Evolutionary conservation across 2,888 invertebrate species (phyloP), one percentile per base, ranked within the genome.

Genomic region (Agapostemon virescens): DNA sequence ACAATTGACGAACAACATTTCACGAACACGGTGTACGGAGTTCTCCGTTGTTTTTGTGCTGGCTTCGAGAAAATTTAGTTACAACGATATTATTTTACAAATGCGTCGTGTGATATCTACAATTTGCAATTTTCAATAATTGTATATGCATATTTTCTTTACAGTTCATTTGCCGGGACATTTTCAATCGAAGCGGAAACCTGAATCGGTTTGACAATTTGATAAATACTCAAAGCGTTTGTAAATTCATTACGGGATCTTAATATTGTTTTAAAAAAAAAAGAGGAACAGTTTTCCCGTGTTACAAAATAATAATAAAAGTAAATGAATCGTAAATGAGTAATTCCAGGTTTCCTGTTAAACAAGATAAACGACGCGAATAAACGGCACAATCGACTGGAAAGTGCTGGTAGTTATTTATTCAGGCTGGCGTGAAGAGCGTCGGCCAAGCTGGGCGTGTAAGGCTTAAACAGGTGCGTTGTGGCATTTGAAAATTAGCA

Each of bases 401-500:
- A 63, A 42, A 71, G 36, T 13, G 36, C 23, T 2, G 45, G 36
- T 13, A 45, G 42, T 61, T 71, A 71, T 71, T 80, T 79, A 73
- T 66, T 66, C 79, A 73, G 64, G 40, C 66, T 66, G 45, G 36
- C 40, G 70, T 6, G 42, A 71, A 17, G 55, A 45, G 33, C 40
- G 68, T 20, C 26, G n/a, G 49, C 58, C 26, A 49, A 66, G 64
- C 38, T 36, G 52, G 38, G 30, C 42, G 72, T 20, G 55, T 40
- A 58, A 66, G 66, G 55, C 66, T 42, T 45, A 73, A 58, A n/a
- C 45, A 9, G 64, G 4, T 45, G 66, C 49, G 26, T 58, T 17
- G 55, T 33, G 72, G 52, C 79, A 73, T 66, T 49, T 66, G 79
- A 69, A 79, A 69, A 80, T 80, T 80, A 80, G 79, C 79, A 79